Evolutionary conservation across 2,113 vertebrate species (phyloP), one percentile per base, ranked within the genome.

Genomic region (Gymnocephalus cernua): DNA sequence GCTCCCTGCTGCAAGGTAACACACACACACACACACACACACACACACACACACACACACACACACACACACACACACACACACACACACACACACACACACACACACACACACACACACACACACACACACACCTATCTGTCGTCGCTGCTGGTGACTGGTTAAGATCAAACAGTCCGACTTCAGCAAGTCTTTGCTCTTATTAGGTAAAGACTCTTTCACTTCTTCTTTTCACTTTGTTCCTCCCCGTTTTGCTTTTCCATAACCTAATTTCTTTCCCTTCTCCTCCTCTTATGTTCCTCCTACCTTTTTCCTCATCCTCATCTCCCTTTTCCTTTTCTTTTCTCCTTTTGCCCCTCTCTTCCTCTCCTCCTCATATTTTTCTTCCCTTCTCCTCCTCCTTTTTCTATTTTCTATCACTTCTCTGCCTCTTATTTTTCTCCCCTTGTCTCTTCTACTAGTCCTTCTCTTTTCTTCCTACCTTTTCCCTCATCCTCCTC

Each of bases 1-100:
- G 95, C 0, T 97, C 96, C 25, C 89, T 98, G 41, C 92, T 98
- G 67, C 96, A 97, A 94, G 97, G 97, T 98, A 32, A 84, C n/a
- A n/a, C n/a, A n/a, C n/a, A n/a, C n/a, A n/a, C n/a, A 78, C 73
- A 41, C 69, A 63, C 68, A 64, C 35, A 57, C 56, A 74, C 77
- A 68, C 48, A 41, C 63, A 15, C 79, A 61, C 61, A 29, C 66
- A 66, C 58, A 50, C 65, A 59, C 70, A 58, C 64, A 70, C 54
- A 45, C 64, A 70, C 63, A 66, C 63, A 74, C 57, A 62, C 54
- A 53, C 29, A 48, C 27, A 72, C 45, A 74, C 38, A 77, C 23
- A 61, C 29, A 15, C 48, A 32, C n/a, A 58, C n/a, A 58, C 38
- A 48, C 44, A 62, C 25, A 61, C 25, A 47, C 38, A 58, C 14